Conservation (phyloP, 2,113 vertebrate genomes). For the Neopipo cinnamomea region DNA sequence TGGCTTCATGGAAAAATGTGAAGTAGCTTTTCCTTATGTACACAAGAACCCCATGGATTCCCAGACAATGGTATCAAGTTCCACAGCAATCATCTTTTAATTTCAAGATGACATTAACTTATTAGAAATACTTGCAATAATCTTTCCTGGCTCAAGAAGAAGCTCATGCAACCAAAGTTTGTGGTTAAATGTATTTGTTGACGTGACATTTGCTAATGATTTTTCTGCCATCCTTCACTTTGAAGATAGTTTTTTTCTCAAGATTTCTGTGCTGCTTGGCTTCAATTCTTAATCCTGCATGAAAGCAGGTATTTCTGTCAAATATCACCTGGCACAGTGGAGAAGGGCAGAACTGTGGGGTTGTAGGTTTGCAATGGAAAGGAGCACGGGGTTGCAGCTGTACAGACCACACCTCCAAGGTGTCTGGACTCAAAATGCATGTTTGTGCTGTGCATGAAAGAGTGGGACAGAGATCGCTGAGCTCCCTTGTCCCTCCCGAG, state of each 20-base stretch:
- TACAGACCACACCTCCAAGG: background rate
- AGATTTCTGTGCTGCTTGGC: background rate
- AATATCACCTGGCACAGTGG: background rate
- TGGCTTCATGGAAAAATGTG: background rate
- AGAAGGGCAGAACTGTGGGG: background rate
- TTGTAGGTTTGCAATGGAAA: background rate
- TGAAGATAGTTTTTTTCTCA: background rate
- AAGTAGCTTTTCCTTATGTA: background rate
- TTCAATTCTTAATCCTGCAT: background rate
- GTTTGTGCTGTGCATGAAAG: background rate
- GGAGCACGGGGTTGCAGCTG: background rate
- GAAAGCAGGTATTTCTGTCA: background rate
- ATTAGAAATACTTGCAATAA: background rate
- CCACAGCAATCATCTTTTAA: background rate
- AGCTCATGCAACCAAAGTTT: background rate
- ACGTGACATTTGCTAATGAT: background rate
- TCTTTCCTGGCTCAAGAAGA: background rate
- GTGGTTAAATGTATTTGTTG: background rate
- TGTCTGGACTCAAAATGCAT: background rate
- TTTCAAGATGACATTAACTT: background rate
- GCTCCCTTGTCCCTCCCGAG: background rate
- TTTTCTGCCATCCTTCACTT: background rate
- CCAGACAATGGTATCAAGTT: background rate
- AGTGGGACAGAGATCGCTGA: background rate
- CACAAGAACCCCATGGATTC: background rate